Evolutionary conservation across 1,140 invertebrate genomes (phyloP), one percentile per base, ranked within the genome.

Genomic region (Phymastichus coffea): DNA sequence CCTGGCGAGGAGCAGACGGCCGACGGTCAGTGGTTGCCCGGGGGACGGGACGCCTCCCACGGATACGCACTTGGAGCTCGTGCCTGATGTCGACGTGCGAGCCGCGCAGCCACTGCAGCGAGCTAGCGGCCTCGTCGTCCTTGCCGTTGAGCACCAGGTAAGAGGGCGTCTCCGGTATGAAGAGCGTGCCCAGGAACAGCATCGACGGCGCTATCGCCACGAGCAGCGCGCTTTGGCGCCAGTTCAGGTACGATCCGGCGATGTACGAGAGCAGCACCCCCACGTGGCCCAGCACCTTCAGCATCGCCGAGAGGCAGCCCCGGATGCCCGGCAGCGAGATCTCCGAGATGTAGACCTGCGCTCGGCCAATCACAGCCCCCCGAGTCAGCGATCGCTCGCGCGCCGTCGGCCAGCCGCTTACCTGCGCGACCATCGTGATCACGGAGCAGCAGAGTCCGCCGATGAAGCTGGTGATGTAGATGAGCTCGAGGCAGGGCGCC

Each of bases 331-430:
- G 89, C 30, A 92, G 87, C 12, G 93, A 89, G 66, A 94, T 94
- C 82, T 97, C 94, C 54, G 90, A 93, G 61, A 95, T 87, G 78
- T 95, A 96, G 53, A 95, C 88, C 86, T 89, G 19, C n/a, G n/a
- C 28, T 8, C 28, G 28, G 6, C 6, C 6, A 30, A 12, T 30
- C 12, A 8, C 28, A 30, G 12, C 12, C 6, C 28, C 6, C 6
- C 28, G 6, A 12, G 28, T 6, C 28, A 30, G 6, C 6, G 12
- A 12, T 30, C 1, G 28, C 6, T 6, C 28, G 28, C 28, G 28
- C 28, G 28, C 6, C 28, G 6, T 30, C 28, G 14, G 30, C 14
- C 14, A 14, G 14, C 14, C 10, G 22, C 48, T 61, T 78, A 88
- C 88, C 83, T 91, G 89, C 30, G 89, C 88, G 14, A 90, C 87